Base-by-base conservation (phyloP, 2,113 vertebrate genomes). In the Megaptera novaeangliae region DNA sequence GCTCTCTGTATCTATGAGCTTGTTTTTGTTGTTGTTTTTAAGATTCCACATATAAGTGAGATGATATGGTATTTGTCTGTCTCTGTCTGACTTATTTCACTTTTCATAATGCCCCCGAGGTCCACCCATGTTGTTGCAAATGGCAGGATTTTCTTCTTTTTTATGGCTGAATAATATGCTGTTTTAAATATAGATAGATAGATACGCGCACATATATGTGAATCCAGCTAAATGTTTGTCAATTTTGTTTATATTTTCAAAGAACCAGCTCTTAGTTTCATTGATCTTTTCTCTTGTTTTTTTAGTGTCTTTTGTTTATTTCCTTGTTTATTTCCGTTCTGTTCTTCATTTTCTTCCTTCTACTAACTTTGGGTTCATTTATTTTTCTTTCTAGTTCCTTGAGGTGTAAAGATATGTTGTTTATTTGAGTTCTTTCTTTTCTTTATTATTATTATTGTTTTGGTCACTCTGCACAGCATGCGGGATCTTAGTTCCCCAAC, bases 61-160 rank as follows among this genome's bases (percentile, higher is more conserved):
- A 17, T 59, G 7, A 39, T 3, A 6, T 0, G 2, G 78, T 29
- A 27, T 59, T 59, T 25, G 7, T 39, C 52, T 20, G 41, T 61
- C 80, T 61, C 14, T 59, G 11, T 78, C 34, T 81, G 36, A 82
- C 36, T 82, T 31, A 3, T 17, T 27, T 61, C 80, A 61, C 36
- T 82, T 61, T 41, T 25, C 15, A 39, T 61, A 57, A n/a, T 36
- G 55, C 52, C 14, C n/a, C 39, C n/a, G 27, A 8, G 15, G 4
- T 18, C 4, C 55, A 39, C 59, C 52, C 52, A 1, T 81, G 36
- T 59, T 27, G n/a, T 18, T 39, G 21, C n/a, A 80, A 59, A 39
- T 29, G 78, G n/a, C 52, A 39, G 15, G 64, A 59, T 39, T 39
- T 81, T 23, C 21, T 81, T 59, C n/a, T 59, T 81, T 81, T 81